Evolutionary conservation across 2,888 invertebrate species (phyloP), one percentile per base, ranked within the genome.

Genomic region (Drosophila meridionalis): DNA sequence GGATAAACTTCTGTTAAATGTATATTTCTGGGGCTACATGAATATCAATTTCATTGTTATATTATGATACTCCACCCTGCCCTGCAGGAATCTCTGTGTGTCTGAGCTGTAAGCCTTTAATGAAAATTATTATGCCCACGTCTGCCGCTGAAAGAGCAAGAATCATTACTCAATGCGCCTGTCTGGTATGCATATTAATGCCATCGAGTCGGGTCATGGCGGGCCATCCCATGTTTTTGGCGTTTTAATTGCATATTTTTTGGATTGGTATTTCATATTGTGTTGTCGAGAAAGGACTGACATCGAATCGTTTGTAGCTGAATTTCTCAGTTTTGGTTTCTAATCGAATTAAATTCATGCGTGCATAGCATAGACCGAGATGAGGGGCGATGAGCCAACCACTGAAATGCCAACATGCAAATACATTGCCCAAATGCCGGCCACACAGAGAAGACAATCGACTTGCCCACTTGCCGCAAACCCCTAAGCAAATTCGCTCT

Each of bases 391-490:
- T 52, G 52, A 28, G 69, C 36, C 32, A 45, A 57, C 73, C 79
- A 69, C 70, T 28, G 57, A 65, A 87, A 84, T 84, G 68, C 76
- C 73, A 74, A 69, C 68, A 84, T 74, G 55, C 14, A 43, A 65
- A 55, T 52, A 48, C 47, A 73, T 52, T 64, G 48, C 34, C 30
- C 9, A 62, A 69, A 78, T 83, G 74, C 71, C 68, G 60, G 42
- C 32, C 67, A 62, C 64, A 38, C 30, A 45, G 45, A 53, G 58
- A 45, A 56, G 34, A 36, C 43, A 45, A 45, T n/a, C 26, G 2
- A 40, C 14, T 3, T 30, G 61, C 67, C 30, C 48, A 53, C 48
- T 74, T 28, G 32, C 42, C 56, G 6, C 26, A 50, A 60, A 64
- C 73, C 78, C 14, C 73, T 69, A 20, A 47, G 63, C 53, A 69